Percentiles rank a stretch among this genome's conserved stretches.
phyloP scores from a whole-genome alignment of 2,113 vertebrate genomes.

The Herpetotheres cachinnans region DNA sequence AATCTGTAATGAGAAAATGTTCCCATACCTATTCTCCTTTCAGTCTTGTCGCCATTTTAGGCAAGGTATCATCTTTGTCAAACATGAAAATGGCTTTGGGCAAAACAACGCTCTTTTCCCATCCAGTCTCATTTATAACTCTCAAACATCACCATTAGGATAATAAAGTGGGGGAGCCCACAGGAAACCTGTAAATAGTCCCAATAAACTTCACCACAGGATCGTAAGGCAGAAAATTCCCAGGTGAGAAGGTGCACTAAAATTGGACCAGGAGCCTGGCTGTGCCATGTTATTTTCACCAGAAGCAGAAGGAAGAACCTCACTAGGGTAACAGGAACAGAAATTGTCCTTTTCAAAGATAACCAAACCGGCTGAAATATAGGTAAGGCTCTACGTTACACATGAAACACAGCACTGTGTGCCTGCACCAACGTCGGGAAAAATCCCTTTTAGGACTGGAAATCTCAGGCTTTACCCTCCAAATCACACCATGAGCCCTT shows the following conservation, averaged over 20 bases:
- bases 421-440: neutral
- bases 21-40: neutral
- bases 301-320: neutral
- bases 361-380: neutral
- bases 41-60: neutral
- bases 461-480: neutral
- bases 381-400: rapidly evolving
- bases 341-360: neutral
- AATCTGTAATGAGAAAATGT: constrained; percentile 23
- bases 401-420: rapidly evolving
- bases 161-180: neutral
- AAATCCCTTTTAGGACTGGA: neutral
- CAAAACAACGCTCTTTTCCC: neutral
- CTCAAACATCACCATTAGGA: neutral
- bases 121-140: neutral
- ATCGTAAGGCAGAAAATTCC: neutral
- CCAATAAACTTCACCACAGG: neutral
- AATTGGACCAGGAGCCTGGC: neutral
- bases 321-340: neutral
- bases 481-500: neutral
- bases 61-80: neutral
- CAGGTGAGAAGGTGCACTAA: neutral
- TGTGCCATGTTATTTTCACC: neutral
- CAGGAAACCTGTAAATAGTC: neutral
- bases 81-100: neutral